Conservation (phyloP, 1,140 invertebrate genomes). For the Antheraea pernyi region DNA sequence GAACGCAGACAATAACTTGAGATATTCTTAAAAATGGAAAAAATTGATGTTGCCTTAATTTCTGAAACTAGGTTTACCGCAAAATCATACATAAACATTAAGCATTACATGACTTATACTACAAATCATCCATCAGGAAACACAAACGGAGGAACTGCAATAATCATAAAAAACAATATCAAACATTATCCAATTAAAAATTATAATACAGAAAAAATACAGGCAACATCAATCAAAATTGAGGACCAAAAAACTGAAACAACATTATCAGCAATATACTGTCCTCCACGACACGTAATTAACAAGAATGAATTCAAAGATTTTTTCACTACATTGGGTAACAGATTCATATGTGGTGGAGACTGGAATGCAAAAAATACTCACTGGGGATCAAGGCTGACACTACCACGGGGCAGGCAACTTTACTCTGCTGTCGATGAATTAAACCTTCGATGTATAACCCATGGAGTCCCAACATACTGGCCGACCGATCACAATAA, state of each 20-base stretch:
- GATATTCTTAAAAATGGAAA: background rate
- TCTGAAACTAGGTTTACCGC: background rate
- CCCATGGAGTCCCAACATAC: too few species aligned
- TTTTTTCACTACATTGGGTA: slow-evolving; percentile 12
- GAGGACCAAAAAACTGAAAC: background rate
- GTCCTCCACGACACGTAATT: background rate
- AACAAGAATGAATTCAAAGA: slow-evolving; percentile 5
- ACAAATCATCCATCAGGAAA: slow-evolving; percentile 14
- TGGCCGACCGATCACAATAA: too few species aligned
- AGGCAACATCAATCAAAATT: background rate
- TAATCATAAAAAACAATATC: slow-evolving; percentile 16
- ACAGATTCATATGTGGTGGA: slow-evolving; percentile 12
- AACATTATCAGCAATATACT: background rate
- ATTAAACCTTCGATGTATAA: too few species aligned
- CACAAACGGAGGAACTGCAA: slow-evolving; percentile 14
- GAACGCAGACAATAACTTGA: background rate
- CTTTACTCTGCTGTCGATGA: background rate
- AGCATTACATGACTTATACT: background rate
- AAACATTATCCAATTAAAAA: slow-evolving; percentile 14
- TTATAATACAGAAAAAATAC: background rate
- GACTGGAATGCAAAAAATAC: slow-evolving; percentile 19
- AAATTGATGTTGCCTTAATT: background rate
- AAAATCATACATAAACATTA: background rate
- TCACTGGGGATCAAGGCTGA: slow-evolving; percentile 17
- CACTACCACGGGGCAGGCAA: slow-evolving; percentile 11